A percentile compares a stretch with the other conserved stretches of the same genome.
phyloP scores from a whole-genome alignment of 64 coral and sea anemone genomes.

The Catalaphyllia jardinei region DNA sequence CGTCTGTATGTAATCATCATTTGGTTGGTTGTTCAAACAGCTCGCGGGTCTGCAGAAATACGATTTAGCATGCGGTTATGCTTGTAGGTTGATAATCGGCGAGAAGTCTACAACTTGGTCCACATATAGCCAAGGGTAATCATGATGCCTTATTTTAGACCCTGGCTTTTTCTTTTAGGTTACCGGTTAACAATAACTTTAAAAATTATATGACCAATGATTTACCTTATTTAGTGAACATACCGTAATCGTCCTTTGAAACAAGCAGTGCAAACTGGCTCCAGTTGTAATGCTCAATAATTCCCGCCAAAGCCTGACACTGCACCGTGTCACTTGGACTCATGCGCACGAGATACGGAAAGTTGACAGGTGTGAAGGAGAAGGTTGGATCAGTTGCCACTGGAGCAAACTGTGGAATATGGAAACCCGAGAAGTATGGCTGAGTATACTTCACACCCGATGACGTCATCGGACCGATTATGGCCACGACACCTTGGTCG shows the following conservation, averaged over 20 bases:
- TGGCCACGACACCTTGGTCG: slow-evolving; percentile 62
- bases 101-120: too few relatives aligned
- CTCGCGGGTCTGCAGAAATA: too few relatives aligned
- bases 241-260: slow-evolving; percentile 80
- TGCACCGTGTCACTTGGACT: slow-evolving; percentile 60
- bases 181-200: too few relatives aligned
- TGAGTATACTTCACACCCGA: slow-evolving; percentile 75
- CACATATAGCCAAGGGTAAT: too few relatives aligned
- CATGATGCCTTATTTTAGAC: too few relatives aligned
- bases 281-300: slow-evolving; percentile 75
- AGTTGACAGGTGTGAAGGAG: slow-evolving; percentile 49
- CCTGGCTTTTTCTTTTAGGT: too few relatives aligned
- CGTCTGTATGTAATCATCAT: too few relatives aligned
- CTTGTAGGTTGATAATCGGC: too few relatives aligned
- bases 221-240: background rate
- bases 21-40: too few relatives aligned
- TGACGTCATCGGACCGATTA: slow-evolving; percentile 69
- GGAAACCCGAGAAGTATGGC: slow-evolving; percentile 75
- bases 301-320: slow-evolving; percentile 60
- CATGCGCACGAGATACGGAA: slow-evolving; percentile 61
- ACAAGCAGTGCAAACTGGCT: slow-evolving; percentile 61
- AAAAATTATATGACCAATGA: too few relatives aligned
- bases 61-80: too few relatives aligned
- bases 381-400: slow-evolving; percentile 75
- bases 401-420: slow-evolving; percentile 75